Base-by-base conservation (phyloP, 2,888 invertebrate species). In the Punctoribates punctum region DNA sequence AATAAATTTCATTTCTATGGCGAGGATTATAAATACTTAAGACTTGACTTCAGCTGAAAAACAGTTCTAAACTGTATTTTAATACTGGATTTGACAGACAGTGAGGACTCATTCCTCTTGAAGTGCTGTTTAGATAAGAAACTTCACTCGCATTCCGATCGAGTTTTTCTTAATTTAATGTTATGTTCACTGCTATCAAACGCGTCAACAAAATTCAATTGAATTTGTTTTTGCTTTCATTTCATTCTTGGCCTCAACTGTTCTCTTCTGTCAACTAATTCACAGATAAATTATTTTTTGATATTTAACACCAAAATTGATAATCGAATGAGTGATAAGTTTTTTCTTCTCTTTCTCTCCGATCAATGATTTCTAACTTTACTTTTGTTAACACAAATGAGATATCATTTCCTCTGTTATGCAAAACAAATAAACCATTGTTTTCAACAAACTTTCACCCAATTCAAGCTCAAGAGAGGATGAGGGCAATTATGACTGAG, bases 161-260 rank as follows among this genome's bases (percentile, higher is more conserved):
- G 65, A 34, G 65, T 65, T 65, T 65, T 65, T 34, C 34, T 65
- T 34, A 70, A 70, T 38, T 70, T 70, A 42, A 70, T 70, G 46
- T 20, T 70, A 38, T n/a, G 70, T 70, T 70, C 20, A 42, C 11
- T 42, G 46, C 23, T 70, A 62, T 62, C 62, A 62, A 29, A 34
- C 13, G 34, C 20, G 42, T 38, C 42, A 23, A 70, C 70, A 42
- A 11, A 34, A 42, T 4, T 38, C 9, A 65, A 65, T 65, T 70
- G 1, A 70, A 46, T 70, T 70, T 65, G 65, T 65, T 42, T 70
- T 62, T 27, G 27, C 27, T 62, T 62, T 27, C 17, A 27, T 62
- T 38, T 70, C 70, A 23, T 11, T 42, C n/a, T 62, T 29, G n/a
- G 13, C 23, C 13, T 13, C 13, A 25, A 60, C 27, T 62, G 1